These are phyloP conservation scores for Ptychadena robeensis DNA, from an alignment of 2,797 vertebrate species.

Conservation along the genomic window DNA sequence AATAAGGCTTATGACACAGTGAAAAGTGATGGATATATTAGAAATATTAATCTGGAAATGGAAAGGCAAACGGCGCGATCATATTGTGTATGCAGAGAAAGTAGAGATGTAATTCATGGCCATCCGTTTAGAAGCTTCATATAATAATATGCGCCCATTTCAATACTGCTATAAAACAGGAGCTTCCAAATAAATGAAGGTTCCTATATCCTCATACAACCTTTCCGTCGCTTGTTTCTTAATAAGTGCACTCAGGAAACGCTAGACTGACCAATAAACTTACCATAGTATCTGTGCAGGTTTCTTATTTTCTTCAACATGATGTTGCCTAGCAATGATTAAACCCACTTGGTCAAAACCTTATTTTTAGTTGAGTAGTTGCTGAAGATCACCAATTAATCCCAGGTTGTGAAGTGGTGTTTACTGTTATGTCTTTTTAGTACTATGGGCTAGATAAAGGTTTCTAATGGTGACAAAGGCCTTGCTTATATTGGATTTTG, in stretches of 20 bases:
- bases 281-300: background rate
- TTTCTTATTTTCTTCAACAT: background rate
- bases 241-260: background rate
- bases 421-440: no score
- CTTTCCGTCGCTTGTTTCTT: background rate
- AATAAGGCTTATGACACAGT: conserved; percentile 54
- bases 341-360: background rate
- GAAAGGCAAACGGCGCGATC: conserved; percentile 23
- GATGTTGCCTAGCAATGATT: background rate
- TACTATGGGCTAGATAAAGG: no score
- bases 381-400: background rate
- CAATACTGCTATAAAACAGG: conserved; percentile 3
- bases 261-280: background rate
- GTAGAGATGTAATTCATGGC: conserved; percentile 33
- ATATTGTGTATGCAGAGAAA: conserved; percentile 33
- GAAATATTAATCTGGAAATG: conserved; percentile 55
- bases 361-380: background rate
- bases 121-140: conserved; percentile 15
- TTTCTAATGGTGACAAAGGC: no score
- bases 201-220: conserved; percentile 19
- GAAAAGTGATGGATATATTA: conserved; percentile 60
- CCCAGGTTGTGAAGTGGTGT: no score
- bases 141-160: conserved; percentile 1
- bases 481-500: no score
- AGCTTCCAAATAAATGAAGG: conserved; percentile 18